Base-by-base conservation (phyloP, 2,113 vertebrate genomes). In the Planiliza haematocheilus region DNA sequence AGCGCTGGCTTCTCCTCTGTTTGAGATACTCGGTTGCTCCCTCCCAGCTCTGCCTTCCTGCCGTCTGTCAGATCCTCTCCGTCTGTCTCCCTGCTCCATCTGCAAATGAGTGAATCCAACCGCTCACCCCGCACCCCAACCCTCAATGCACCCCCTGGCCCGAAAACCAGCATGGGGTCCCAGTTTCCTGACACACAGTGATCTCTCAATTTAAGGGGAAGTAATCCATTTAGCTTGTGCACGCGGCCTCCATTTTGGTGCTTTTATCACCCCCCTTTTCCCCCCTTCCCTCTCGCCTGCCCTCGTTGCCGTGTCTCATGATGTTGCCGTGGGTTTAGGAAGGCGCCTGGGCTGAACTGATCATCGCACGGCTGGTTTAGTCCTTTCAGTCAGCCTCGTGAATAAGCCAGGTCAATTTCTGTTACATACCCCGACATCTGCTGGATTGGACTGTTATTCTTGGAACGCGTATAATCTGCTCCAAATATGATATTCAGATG, bases 121-220 rank as follows among this genome's bases (percentile, higher is more conserved):
- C 70, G 4, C 77, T 86, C 65, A 52, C 83, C 57, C 57, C n/a
- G 9, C 70, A 64, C 59, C 79, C 61, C 37, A 64, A 46, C 20
- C 41, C 50, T 81, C 70, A 84, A 79, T 70, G 70, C 64, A 60
- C 82, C 74, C 70, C 79, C 74, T 42, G 62, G 59, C 62, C 43
- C 1, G 52, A 68, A 73, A 75, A 13, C 56, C 89, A 83, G 87
- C 84, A 84, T 61, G 87, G 79, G 85, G 75, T 82, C 81, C 70
- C 58, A 53, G 78, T 87, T 71, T 77, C 66, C 77, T 91, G 89
- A 90, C 88, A 89, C 67, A 75, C 68, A 82, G 81, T 86, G 83
- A 91, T 91, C 84, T 88, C 85, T 91, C 85, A 89, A 91, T 92
- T 80, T 87, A 66, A 82, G 77, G 77, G 86, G 86, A 90, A 91